phyloP scores from a whole-genome alignment of 2,113 vertebrate species.

The Podiceps cristatus region DNA sequence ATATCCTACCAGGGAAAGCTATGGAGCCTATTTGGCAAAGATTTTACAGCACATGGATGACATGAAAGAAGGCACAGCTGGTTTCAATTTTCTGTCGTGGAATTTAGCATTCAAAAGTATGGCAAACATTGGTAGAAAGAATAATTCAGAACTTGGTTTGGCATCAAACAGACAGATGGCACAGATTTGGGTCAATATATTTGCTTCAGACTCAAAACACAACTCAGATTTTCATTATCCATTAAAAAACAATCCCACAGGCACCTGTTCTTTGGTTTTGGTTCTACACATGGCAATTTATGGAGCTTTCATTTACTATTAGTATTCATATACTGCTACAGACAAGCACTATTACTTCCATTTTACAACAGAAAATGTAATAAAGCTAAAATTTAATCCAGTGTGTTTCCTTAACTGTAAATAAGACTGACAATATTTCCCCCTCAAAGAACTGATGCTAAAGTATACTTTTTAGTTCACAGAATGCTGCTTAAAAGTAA shows the following conservation, averaged over 20 bases:
- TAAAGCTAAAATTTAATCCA: neutral
- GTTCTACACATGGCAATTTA: neutral
- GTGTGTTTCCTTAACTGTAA: neutral
- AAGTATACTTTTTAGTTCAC: neutral
- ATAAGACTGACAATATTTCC: neutral
- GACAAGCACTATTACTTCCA: neutral
- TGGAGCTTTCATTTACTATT: neutral
- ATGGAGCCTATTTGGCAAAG: neutral
- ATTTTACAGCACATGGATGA: neutral
- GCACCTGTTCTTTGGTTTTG: neutral
- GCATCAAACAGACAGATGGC: neutral
- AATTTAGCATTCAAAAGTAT: neutral
- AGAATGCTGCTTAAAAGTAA: neutral
- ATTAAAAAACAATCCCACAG: neutral
- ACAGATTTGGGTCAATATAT: neutral
- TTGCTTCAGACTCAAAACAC: neutral
- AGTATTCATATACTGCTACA: neutral
- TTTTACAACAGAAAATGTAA: neutral
- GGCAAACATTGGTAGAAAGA: neutral
- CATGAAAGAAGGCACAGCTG: constrained; percentile 9
- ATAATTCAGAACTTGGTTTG: neutral
- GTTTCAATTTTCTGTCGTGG: constrained; percentile 9
- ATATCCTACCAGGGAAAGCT: neutral
- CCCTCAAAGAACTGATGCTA: neutral
- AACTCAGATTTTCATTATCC: neutral